Evolutionary conservation across 2,797 vertebrate genomes (phyloP).

Genomic region (Halcyon smyrnensis): DNA sequence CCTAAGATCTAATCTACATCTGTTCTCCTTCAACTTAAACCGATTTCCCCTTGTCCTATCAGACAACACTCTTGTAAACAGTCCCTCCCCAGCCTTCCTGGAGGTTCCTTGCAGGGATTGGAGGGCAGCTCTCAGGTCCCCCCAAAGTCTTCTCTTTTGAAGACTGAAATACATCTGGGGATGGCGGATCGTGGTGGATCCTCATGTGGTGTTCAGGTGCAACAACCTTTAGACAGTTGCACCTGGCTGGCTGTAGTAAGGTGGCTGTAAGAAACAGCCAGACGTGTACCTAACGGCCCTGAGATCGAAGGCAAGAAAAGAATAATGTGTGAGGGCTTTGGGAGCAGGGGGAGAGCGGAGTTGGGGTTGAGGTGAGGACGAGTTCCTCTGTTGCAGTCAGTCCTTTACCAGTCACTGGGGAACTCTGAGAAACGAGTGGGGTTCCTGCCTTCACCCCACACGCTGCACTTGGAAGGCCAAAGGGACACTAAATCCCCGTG

Average conservation of each 20-base stretch:
- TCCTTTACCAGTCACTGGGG: neutral
- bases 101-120: too few species aligned
- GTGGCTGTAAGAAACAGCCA: neutral
- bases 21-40: too few species aligned
- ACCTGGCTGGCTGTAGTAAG: neutral
- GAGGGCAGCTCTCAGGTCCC: too few species aligned
- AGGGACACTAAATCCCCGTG: neutral
- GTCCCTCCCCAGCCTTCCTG: too few species aligned
- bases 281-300: rapidly evolving
- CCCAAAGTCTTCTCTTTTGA: too few species aligned
- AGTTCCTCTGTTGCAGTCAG: neutral
- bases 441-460: neutral
- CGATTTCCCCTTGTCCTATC: too few species aligned
- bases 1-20: too few species aligned
- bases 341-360: neutral
- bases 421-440: neutral
- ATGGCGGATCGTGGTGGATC: neutral
- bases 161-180: neutral
- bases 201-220: neutral
- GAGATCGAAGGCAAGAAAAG: neutral
- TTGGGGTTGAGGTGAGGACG: neutral
- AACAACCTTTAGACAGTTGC: rapidly evolving
- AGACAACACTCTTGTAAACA: too few species aligned
- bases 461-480: neutral
- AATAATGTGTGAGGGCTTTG: neutral